These are phyloP conservation scores for Drosophila trichaetosa DNA, from an alignment of 2,888 invertebrate species.

Conservation along the genomic window DNA sequence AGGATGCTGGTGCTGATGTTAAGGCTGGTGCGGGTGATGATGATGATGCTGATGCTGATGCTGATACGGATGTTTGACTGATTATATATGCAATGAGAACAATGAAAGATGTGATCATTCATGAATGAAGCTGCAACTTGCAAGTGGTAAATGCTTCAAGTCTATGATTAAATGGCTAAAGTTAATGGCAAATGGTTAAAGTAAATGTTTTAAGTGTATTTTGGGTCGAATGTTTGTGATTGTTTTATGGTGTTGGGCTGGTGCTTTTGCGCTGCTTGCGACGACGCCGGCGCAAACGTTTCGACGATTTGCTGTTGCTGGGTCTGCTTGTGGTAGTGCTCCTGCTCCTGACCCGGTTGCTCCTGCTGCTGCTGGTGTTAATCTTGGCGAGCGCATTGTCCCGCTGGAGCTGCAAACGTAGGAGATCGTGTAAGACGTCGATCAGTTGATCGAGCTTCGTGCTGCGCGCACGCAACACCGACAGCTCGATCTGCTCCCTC, in stretches of 20 bases:
- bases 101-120: slow-evolving; percentile 34
- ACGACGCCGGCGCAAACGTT: slow-evolving; percentile 38
- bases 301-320: slow-evolving; percentile 30
- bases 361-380: not conserved
- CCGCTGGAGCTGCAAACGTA: slow-evolving; percentile 54
- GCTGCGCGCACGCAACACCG: slow-evolving; percentile 41
- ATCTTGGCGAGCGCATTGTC: slow-evolving; percentile 23
- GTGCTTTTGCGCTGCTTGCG: slow-evolving; percentile 31
- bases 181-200: not conserved
- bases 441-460: slow-evolving; percentile 75
- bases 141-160: slow-evolving; percentile 2
- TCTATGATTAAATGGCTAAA: not conserved
- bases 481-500: slow-evolving; percentile 5
- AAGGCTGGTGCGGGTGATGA: slow-evolving; percentile 15
- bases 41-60: slow-evolving; percentile 46
- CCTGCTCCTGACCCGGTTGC: not conserved
- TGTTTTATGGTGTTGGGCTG: slow-evolving; percentile 7
- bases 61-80: slow-evolving; percentile 60
- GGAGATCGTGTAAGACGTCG: slow-evolving; percentile 73
- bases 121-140: slow-evolving; percentile 16
- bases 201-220: not conserved
- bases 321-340: slow-evolving; percentile 6
- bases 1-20: slow-evolving; percentile 15
- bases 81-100: slow-evolving; percentile 58
- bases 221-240: not conserved